Evolutionary conservation across 2,797 vertebrate species (phyloP).

Genomic region (Falco naumanni): DNA sequence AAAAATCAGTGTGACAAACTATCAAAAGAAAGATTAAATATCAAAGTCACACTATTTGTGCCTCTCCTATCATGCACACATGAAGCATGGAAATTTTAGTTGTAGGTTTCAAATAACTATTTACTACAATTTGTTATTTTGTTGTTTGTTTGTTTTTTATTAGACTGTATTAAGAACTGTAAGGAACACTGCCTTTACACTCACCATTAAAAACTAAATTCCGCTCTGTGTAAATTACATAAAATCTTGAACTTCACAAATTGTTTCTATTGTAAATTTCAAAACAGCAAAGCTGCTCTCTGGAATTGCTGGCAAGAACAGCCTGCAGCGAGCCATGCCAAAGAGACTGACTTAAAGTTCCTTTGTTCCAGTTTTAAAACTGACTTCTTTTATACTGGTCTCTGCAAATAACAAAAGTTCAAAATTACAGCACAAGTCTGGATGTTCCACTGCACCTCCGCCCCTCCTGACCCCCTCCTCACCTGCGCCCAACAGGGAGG

Average conservation of each 20-base stretch:
- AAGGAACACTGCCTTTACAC: not conserved
- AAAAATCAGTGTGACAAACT: not conserved
- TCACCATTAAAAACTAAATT: not conserved
- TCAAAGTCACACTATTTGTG: not conserved
- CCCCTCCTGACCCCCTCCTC: not conserved
- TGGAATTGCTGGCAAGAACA: not conserved
- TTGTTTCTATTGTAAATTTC: not conserved
- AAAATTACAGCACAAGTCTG: not conserved
- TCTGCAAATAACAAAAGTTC: not conserved
- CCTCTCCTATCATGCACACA: no score
- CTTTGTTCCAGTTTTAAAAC: not conserved
- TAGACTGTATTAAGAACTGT: not conserved
- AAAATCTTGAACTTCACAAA: not conserved
- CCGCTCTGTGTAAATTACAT: not conserved
- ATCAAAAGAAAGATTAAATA: not conserved
- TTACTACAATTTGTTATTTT: not conserved
- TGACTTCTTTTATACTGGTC: not conserved
- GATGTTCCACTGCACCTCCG: not conserved
- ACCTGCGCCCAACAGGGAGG: not conserved
- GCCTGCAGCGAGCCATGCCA: not conserved
- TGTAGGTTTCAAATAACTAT: not conserved
- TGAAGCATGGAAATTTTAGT: accelerated
- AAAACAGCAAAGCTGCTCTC: not conserved
- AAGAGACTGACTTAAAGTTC: not conserved
- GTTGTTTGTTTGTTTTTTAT: no score